phyloP scores from a whole-genome alignment of 2,888 invertebrate species.

The Sceliomorpha sp. region DNA sequence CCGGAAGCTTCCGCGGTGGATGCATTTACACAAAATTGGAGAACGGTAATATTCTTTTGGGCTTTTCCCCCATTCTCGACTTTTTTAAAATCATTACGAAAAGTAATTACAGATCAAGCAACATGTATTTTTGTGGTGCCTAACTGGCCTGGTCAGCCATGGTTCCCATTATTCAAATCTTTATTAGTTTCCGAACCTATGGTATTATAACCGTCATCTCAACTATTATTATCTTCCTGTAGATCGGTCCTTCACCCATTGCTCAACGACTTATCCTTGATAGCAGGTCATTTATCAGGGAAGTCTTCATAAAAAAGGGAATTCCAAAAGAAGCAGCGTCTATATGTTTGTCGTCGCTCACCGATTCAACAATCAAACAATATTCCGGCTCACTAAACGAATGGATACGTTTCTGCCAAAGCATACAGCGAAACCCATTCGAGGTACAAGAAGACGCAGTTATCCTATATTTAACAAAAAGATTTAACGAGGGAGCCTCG shows the following conservation, averaged over 20 bases:
- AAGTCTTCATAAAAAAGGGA: slow-evolving; percentile 9
- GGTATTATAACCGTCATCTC: slow-evolving; percentile 9
- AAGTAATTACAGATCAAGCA: slow-evolving; percentile 41
- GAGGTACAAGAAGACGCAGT: slow-evolving; percentile 3
- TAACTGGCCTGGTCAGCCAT: slow-evolving; percentile 41
- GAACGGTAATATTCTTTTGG: slow-evolving; percentile 26
- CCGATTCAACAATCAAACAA: slow-evolving; percentile 51
- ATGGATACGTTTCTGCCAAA: slow-evolving; percentile 53
- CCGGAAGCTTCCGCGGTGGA: slow-evolving; percentile 35
- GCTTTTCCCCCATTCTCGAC: slow-evolving; percentile 48
- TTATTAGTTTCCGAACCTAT: slow-evolving; percentile 22
- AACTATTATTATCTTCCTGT: slow-evolving; percentile 34
- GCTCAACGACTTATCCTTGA: slow-evolving; percentile 7
- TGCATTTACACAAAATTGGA: slow-evolving; percentile 47
- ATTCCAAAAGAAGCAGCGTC: slow-evolving; percentile 25
- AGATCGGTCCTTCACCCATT: slow-evolving; percentile 14
- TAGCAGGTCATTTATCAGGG: too few relatives aligned
- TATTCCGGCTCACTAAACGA: slow-evolving; percentile 50
- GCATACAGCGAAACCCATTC: slow-evolving; percentile 6
- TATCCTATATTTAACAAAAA: slow-evolving; percentile 34
- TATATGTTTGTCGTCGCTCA: slow-evolving; percentile 51
- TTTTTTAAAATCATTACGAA: slow-evolving; percentile 37
- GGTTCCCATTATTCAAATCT: too few relatives aligned
- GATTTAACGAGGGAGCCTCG: slow-evolving; percentile 29
- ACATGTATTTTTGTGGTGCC: slow-evolving; percentile 26